Percentiles rank a stretch among this genome's conserved stretches.
Conservation (phyloP, 92 coral and sea anemone genomes). For the Phenganax marumi region DNA sequence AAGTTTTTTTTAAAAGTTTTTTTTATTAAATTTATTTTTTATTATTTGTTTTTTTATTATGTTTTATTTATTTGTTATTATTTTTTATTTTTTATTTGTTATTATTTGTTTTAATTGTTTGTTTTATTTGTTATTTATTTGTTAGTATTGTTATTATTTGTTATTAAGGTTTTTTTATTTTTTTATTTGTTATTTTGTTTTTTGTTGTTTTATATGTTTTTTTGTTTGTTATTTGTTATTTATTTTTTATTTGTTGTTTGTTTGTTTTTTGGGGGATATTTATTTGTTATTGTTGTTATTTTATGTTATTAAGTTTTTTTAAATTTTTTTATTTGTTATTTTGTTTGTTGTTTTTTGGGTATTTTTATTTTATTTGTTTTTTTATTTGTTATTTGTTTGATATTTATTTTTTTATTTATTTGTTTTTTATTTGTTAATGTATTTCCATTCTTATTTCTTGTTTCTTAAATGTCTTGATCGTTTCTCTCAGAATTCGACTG, state of each 20-base stretch:
- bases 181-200: neutral
- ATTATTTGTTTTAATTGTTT: neutral
- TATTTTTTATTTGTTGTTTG: neutral
- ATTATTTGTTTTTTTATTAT: no score
- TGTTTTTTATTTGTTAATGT: neutral
- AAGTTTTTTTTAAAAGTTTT: neutral
- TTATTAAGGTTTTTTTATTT: no score
- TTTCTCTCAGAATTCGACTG: conserved; percentile 68
- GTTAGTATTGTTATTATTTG: neutral
- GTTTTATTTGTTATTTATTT: neutral
- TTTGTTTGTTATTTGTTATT: neutral
- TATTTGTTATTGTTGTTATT: neutral
- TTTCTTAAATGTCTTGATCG: neutral
- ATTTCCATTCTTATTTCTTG: neutral
- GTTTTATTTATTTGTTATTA: neutral
- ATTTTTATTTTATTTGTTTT: neutral
- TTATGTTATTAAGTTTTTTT: no score
- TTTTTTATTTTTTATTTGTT: neutral
- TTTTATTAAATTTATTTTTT: neutral
- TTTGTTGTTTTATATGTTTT: neutral
- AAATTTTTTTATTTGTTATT: neutral
- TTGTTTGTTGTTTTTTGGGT: neutral
- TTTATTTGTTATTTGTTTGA: neutral
- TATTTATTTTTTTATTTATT: neutral
- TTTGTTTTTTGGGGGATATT: no score